These are phyloP conservation scores for Ceyx melanurus DNA, from an alignment of 2,113 vertebrate genomes.

Conservation along the genomic window DNA sequence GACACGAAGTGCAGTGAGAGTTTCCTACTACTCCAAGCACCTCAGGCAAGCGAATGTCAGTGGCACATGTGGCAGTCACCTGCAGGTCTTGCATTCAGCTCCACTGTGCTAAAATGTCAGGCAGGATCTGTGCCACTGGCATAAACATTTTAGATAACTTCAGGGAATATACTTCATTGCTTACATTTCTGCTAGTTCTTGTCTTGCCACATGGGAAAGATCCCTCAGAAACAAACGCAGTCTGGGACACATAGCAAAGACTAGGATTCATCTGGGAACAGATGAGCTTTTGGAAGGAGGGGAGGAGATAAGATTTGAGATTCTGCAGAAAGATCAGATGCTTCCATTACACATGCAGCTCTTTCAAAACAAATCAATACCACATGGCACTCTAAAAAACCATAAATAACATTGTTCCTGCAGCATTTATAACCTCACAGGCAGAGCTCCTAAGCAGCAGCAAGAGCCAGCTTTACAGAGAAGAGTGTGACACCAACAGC, in stretches of 20 bases:
- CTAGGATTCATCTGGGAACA: not conserved
- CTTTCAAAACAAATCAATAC: not conserved
- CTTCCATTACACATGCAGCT: not conserved
- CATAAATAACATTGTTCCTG: not conserved
- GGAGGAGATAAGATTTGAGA: not conserved
- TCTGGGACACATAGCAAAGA: not conserved
- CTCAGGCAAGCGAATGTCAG: not conserved
- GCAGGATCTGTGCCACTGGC: slow-evolving; percentile 46
- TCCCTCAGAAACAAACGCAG: slow-evolving; percentile 18
- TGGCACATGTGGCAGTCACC: not conserved
- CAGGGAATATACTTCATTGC: slow-evolving; percentile 29
- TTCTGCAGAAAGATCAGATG: slow-evolving; percentile 5
- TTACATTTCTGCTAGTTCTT: not conserved
- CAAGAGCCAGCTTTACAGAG: not conserved
- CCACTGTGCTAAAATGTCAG: slow-evolving; percentile 49
- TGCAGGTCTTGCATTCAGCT: slow-evolving; percentile 1
- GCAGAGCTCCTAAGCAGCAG: not conserved
- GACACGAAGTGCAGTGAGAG: not conserved
- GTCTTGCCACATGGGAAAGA: not conserved
- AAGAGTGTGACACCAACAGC: not conserved
- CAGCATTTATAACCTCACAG: not conserved
- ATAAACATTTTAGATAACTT: slow-evolving; percentile 54
- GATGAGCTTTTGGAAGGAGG: not conserved
- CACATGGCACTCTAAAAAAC: not conserved
- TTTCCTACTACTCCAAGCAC: not conserved